Conservation (phyloP, 2,113 vertebrate genomes). For the Isurus oxyrinchus region DNA sequence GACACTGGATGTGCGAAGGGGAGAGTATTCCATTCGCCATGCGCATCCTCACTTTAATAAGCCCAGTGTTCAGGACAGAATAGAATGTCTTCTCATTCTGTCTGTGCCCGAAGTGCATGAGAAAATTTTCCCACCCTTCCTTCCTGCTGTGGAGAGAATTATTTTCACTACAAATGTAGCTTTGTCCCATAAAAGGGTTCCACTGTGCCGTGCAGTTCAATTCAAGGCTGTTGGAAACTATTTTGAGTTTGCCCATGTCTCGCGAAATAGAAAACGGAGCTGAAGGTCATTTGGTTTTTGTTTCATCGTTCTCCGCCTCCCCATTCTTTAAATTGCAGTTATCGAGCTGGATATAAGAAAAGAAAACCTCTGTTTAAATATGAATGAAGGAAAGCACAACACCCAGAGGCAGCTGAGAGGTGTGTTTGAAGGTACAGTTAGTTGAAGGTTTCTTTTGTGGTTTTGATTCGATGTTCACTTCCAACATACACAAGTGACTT, state of each 20-base stretch:
- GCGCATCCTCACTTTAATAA: not conserved
- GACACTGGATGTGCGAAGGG: not conserved
- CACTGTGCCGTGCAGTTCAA: not conserved
- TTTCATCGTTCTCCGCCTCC: not conserved
- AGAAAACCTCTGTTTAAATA: constrained; percentile 8
- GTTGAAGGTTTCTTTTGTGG: constrained; percentile 1
- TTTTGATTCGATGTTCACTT: not conserved
- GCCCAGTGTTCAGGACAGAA: not conserved
- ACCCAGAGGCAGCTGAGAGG: not conserved
- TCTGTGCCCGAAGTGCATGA: not conserved
- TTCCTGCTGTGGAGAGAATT: constrained; percentile 1
- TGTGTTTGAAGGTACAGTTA: constrained; percentile 13
- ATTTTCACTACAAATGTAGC: not conserved
- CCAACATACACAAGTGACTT: constrained; percentile 30
- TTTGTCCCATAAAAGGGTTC: not conserved
- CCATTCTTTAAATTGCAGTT: not conserved
- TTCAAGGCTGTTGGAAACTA: not conserved
- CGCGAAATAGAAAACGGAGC: not conserved
- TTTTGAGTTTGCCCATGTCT: not conserved
- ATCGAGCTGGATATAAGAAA: not conserved
- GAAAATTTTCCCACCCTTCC: not conserved
- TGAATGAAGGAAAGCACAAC: constrained; percentile 12
- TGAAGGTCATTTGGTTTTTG: not conserved
- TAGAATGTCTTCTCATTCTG: not conserved
- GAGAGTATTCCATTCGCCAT: not conserved